A percentile compares a stretch with the other conserved stretches of the same genome.
Conservation (phyloP, 2,888 invertebrate species). For the Agrilus cyanescens region DNA sequence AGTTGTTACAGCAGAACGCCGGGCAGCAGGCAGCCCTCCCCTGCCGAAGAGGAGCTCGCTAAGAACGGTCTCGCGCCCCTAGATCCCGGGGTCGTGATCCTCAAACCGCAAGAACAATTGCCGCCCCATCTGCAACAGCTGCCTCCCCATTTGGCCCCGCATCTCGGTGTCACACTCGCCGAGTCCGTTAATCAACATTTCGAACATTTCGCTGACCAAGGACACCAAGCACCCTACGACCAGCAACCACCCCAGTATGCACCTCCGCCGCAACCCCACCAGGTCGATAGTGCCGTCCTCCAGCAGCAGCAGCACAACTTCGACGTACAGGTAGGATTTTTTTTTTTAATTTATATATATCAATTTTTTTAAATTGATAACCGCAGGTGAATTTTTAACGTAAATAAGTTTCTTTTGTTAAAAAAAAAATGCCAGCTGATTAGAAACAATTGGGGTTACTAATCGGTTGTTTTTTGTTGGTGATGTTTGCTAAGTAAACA, state of each 20-base stretch:
- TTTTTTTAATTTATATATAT: background rate
- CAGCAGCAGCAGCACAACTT: slow-evolving; percentile 58
- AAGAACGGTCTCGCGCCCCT: slow-evolving; percentile 38
- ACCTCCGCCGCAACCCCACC: slow-evolving; percentile 33
- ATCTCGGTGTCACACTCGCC: slow-evolving; percentile 33
- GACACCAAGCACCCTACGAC: slow-evolving; percentile 15
- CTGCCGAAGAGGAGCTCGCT: slow-evolving; percentile 70
- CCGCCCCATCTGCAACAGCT: slow-evolving; percentile 33
- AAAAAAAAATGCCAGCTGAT: too few relatives aligned
- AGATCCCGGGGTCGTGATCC: slow-evolving; percentile 41
- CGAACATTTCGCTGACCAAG: slow-evolving; percentile 31
- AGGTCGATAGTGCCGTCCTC: slow-evolving; percentile 34
- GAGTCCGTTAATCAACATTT: slow-evolving; percentile 37
- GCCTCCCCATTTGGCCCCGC: slow-evolving; percentile 39
- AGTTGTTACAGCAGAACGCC: slow-evolving; percentile 63
- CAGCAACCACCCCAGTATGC: slow-evolving; percentile 23
- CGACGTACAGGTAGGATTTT: slow-evolving; percentile 61
- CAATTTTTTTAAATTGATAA: background rate
- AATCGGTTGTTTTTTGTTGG: too few relatives aligned
- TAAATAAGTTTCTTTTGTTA: background rate
- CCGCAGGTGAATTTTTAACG: background rate
- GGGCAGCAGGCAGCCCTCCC: slow-evolving; percentile 84
- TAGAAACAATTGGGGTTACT: too few relatives aligned
- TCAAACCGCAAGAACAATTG: slow-evolving; percentile 42
- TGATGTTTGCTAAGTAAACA: too few relatives aligned